Evolutionary conservation across 2,797 vertebrate genomes (phyloP).

Genomic region (Phalloptychus januarius): DNA sequence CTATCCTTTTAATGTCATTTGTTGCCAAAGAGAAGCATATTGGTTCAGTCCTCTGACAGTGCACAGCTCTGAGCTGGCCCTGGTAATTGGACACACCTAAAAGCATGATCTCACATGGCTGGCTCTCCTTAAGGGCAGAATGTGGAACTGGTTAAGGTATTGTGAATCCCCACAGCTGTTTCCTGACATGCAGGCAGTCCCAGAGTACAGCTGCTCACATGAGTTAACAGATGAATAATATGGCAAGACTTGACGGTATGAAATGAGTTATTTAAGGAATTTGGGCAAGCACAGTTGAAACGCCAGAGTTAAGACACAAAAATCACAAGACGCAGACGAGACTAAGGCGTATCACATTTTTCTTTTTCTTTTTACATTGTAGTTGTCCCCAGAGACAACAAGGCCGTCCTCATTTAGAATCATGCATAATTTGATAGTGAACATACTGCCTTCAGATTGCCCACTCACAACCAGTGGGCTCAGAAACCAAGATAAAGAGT

Average conservation of each 20-base stretch:
- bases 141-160: constrained; percentile 79
- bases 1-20: constrained; percentile 14
- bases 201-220: constrained; percentile 77
- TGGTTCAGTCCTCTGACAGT: constrained; percentile 12
- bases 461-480: constrained; percentile 42
- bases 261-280: constrained; percentile 35
- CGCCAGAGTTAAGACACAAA: constrained; percentile 10
- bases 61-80: constrained; percentile 31
- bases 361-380: constrained; percentile 15
- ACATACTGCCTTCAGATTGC: constrained; percentile 34
- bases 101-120: constrained; percentile 76
- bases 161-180: constrained; percentile 80
- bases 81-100: constrained; percentile 77
- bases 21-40: constrained; percentile 8
- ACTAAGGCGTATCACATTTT: constrained; percentile 2
- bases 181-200: constrained; percentile 63
- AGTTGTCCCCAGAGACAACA: constrained; percentile 39
- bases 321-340: constrained; percentile 9
- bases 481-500: constrained; percentile 49
- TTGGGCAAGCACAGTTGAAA: constrained; percentile 38
- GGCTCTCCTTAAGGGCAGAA: constrained; percentile 66
- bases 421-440: constrained; percentile 36
- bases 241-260: constrained; percentile 31
- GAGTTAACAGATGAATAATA: constrained; percentile 58
- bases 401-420: constrained; percentile 44